A percentile compares a stretch with the other conserved stretches of the same genome.
Evolutionary conservation across 2,888 invertebrate genomes (phyloP).

Genomic region (Lissocephala sabroskyi): DNA sequence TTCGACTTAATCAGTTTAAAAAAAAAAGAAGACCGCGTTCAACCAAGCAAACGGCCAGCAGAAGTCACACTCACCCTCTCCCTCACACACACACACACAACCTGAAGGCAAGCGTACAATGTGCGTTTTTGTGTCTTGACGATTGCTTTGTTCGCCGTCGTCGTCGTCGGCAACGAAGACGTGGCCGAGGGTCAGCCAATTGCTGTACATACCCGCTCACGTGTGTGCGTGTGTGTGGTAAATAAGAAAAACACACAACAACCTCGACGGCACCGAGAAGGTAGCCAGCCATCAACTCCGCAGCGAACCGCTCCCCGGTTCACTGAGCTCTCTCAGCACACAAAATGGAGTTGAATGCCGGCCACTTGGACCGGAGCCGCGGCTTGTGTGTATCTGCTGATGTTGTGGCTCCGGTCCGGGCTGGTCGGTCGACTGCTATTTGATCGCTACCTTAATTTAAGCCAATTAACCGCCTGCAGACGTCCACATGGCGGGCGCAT

Average conservation of each 20-base stretch:
- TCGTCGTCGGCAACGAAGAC: conserved; percentile 14
- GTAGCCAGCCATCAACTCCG: conserved; percentile 17
- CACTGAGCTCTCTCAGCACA: conserved; percentile 14
- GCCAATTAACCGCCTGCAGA: conserved; percentile 70
- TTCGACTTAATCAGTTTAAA: conserved; percentile 64
- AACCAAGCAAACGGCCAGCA: conserved; percentile 52
- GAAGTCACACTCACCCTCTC: not conserved
- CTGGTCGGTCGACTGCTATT: conserved; percentile 45
- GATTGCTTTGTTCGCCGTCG: conserved; percentile 57
- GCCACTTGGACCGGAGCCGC: no score
- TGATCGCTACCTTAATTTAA: conserved; percentile 72
- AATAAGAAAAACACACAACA: conserved; percentile 44
- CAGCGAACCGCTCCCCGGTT: not conserved
- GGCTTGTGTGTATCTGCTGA: conserved; percentile 7
- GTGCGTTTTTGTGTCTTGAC: conserved; percentile 45
- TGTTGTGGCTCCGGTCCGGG: conserved; percentile 8
- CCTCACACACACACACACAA: not conserved
- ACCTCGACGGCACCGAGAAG: conserved; percentile 47
- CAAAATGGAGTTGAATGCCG: conserved; percentile 57
- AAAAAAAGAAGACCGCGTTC: no score
- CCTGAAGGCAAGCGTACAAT: conserved; percentile 19
- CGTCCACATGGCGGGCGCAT: conserved; percentile 19
- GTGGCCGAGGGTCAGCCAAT: conserved; percentile 56
- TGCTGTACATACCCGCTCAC: conserved; percentile 21
- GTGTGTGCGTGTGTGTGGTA: conserved; percentile 33